A percentile compares a stretch with the other conserved stretches of the same genome.
Evolutionary conservation across 2,797 vertebrate species (phyloP).

Genomic region (Sebastolobus altivelis): DNA sequence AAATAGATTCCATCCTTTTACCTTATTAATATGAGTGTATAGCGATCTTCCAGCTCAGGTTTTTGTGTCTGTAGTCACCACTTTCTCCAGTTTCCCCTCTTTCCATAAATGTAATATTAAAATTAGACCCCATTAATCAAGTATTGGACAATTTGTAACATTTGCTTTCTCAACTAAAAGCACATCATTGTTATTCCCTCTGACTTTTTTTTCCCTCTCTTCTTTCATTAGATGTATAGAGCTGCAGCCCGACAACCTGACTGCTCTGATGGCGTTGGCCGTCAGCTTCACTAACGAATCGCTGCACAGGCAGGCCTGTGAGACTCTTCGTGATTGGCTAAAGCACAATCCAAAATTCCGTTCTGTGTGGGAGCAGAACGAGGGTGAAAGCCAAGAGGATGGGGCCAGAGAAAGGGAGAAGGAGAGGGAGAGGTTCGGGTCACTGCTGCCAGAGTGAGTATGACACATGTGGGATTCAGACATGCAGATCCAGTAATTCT

Average conservation of each 20-base stretch:
- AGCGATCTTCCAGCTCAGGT: neutral
- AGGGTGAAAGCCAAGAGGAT: conserved; percentile 68
- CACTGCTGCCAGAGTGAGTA: conserved; percentile 95
- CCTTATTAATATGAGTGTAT: neutral
- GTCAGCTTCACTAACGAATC: conserved; percentile 99
- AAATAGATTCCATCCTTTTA: neutral
- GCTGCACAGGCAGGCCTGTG: conserved; percentile 97
- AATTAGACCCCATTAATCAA: neutral
- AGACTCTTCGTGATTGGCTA: conserved; percentile 95
- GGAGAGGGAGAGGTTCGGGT: conserved; percentile 88
- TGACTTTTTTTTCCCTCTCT: neutral
- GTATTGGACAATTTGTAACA: neutral
- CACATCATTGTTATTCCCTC: neutral
- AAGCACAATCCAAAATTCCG: conserved; percentile 91
- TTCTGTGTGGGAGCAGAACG: conserved; percentile 86
- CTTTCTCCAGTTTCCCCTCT: neutral
- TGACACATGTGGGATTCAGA: neutral
- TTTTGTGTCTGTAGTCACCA: neutral
- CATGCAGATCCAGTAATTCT: neutral
- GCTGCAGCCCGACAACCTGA: conserved; percentile 94
- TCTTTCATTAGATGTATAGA: conserved; percentile 90
- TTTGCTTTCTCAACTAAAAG: neutral
- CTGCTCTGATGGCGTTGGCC: conserved; percentile 95
- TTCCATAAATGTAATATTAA: neutral
- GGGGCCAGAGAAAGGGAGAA: conserved; percentile 78